Evolutionary conservation across 2,888 invertebrate genomes (phyloP), one percentile per base, ranked within the genome.

Genomic region (Xylocampa areola): DNA sequence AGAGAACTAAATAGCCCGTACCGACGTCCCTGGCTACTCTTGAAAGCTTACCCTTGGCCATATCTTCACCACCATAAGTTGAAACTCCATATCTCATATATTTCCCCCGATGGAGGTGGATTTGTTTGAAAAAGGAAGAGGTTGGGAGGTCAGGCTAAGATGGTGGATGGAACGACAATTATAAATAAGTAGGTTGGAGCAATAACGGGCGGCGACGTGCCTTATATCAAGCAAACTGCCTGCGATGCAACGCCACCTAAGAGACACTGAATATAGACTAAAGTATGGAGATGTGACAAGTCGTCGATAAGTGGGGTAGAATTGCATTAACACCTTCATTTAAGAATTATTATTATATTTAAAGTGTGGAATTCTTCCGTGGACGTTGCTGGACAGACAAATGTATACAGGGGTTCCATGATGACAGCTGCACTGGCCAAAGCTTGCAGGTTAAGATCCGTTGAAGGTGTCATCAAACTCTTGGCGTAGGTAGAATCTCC

Each of bases 171-270:
- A 80, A 85, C 83, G 90, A 92, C 92, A 92, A 92, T 92, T 92
- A 92, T 91, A 91, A 92, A 85, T 89, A 92, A 92, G 92, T 92
- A 91, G 91, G 92, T 91, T 92, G 91, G 72, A 86, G 91, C 90
- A 88, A 91, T 91, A 92, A 91, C 90, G 88, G 87, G 71, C 86
- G 83, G 85, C 89, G 91, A 91, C 90, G 88, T 90, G 88, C 91
- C 88, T 87, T 93, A 90, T 89, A 88, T 93, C 92, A 93, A 88
- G 88, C 89, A 91, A 92, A 93, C 91, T 88, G 92, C 89, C 91
- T 86, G 84, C 89, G 84, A 90, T 90, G 91, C 90, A 83, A 82
- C 81, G 87, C 91, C 87, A 91, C 92, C 91, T 91, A 90, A 83
- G 87, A 91, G 86, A 87, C 86, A 82, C 79, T 81, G 67, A 68